These are phyloP conservation scores for Congeria kusceri DNA, from an alignment of 2,888 invertebrate species.

Conservation along the genomic window DNA sequence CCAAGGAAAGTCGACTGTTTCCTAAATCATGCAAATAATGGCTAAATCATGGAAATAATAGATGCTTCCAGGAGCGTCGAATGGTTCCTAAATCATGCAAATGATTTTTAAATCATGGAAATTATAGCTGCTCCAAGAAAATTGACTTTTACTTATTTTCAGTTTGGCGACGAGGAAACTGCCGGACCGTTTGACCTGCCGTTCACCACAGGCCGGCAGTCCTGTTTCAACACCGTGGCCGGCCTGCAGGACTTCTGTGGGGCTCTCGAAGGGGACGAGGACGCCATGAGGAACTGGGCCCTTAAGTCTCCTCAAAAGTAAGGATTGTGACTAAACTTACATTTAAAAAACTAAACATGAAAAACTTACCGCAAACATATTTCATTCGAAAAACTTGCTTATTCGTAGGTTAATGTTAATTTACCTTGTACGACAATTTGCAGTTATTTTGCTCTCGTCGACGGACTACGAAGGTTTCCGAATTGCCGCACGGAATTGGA, in stretches of 20 bases:
- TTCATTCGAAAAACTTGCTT: too few species aligned
- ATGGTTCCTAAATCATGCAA: too few species aligned
- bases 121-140: too few species aligned
- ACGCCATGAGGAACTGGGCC: slow-evolving; percentile 52
- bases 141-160: neutral
- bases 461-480: slow-evolving; percentile 53
- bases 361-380: too few species aligned
- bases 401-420: too few species aligned
- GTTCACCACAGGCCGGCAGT: slow-evolving; percentile 52
- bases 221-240: slow-evolving; percentile 34
- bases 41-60: too few species aligned
- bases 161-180: slow-evolving; percentile 46
- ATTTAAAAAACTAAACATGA: too few species aligned
- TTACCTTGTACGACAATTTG: slow-evolving; percentile 1
- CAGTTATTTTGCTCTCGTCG: slow-evolving; percentile 52
- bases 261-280: slow-evolving; percentile 50
- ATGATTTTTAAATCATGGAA: too few species aligned
- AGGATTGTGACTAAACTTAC: neutral
- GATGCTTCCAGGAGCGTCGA: too few species aligned
- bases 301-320: slow-evolving; percentile 48
- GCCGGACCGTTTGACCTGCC: slow-evolving; percentile 57
- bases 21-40: too few species aligned
- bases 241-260: slow-evolving; percentile 46
- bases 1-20: too few species aligned
- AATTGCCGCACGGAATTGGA: slow-evolving; percentile 50